These are phyloP conservation scores for Danio choprae DNA, from an alignment of 2,797 vertebrate genomes.

Conservation along the genomic window DNA sequence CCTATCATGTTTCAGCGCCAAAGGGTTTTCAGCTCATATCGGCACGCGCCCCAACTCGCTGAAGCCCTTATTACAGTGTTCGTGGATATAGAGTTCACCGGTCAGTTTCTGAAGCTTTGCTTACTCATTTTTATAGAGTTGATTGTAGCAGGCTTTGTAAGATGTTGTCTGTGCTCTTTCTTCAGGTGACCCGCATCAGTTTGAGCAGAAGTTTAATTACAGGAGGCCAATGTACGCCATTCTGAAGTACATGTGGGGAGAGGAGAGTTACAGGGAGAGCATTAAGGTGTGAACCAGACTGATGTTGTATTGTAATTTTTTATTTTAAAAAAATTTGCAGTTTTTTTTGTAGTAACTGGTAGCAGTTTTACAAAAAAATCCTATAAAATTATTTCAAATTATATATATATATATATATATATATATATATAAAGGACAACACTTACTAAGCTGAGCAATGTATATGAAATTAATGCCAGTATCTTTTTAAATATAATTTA, in stretches of 20 bases:
- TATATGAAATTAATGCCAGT: no score
- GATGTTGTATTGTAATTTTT: background rate
- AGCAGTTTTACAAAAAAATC: background rate
- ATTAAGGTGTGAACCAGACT: constrained; percentile 84
- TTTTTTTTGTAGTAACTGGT: no score
- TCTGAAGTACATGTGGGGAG: constrained; percentile 96
- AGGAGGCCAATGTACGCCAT: constrained; percentile 99
- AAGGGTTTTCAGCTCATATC: constrained; percentile 91
- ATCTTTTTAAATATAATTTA: no score
- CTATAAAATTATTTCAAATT: background rate
- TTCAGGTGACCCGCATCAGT: constrained; percentile 97
- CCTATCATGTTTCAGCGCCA: constrained; percentile 92
- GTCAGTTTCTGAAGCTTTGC: constrained; percentile 69
- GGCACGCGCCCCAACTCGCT: constrained; percentile 86
- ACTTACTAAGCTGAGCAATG: no score
- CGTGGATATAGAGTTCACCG: constrained; percentile 98
- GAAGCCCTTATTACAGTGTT: constrained; percentile 97
- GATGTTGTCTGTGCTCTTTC: constrained; percentile 18
- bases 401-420: no score
- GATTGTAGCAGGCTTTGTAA: background rate
- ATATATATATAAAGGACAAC: no score
- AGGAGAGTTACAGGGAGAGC: constrained; percentile 89
- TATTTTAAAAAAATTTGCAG: no score
- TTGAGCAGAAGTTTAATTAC: constrained; percentile 99
- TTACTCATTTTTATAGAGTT: background rate